A percentile compares a stretch with the other conserved stretches of the same genome.
Evolutionary conservation across 2,797 vertebrate species (phyloP).

Genomic region (Hirundo rustica): DNA sequence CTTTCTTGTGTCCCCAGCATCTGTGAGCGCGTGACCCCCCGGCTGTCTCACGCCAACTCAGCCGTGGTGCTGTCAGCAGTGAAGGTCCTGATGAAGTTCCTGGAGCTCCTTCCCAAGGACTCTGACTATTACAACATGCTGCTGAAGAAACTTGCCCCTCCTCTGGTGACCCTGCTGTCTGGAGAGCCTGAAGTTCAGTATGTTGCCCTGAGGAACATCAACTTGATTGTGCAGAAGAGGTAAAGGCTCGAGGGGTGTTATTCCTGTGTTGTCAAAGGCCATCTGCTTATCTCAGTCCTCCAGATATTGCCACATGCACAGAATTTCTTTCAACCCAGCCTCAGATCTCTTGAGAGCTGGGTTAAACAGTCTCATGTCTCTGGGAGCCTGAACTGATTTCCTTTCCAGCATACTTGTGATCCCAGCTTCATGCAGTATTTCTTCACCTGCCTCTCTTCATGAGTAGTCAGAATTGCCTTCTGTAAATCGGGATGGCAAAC

Average conservation of each 20-base stretch:
- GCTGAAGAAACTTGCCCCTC: conserved; percentile 96
- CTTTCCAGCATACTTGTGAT: neutral
- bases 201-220: conserved; percentile 98
- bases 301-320: neutral
- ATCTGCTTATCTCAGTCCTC: neutral
- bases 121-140: conserved; percentile 97
- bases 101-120: conserved; percentile 96
- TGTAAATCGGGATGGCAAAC: neutral
- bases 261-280: neutral
- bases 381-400: neutral
- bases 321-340: neutral
- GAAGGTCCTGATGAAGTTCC: conserved; percentile 98
- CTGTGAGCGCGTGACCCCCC: conserved; percentile 95
- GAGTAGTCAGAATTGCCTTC: neutral
- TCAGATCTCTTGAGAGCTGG: neutral
- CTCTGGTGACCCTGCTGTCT: conserved; percentile 93
- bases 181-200: conserved; percentile 98
- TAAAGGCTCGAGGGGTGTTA: conserved; percentile 37
- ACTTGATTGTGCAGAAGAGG: conserved; percentile 98
- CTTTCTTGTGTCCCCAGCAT: conserved; percentile 79
- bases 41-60: conserved; percentile 96
- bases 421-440: neutral
- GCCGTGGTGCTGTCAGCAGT: conserved; percentile 97
- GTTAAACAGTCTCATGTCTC: neutral
- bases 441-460: neutral